These are phyloP conservation scores for Macrostomum lignano DNA, from an alignment of 1,140 invertebrate species.

Conservation along the genomic window DNA sequence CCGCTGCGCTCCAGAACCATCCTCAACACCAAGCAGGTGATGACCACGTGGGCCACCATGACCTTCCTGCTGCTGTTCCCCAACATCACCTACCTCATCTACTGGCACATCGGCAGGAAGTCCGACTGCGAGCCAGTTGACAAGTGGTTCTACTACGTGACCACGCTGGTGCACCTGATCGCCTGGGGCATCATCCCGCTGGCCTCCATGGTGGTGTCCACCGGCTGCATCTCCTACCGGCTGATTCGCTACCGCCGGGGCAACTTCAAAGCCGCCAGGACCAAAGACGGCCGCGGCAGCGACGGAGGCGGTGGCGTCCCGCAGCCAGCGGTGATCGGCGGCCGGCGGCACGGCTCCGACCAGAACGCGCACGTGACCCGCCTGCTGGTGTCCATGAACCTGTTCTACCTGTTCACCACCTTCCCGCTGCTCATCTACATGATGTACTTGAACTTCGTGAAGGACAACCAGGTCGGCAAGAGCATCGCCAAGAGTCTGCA, in stretches of 20 bases:
- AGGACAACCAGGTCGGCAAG: too few relatives aligned
- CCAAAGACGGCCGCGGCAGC: background rate
- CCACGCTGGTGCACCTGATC: background rate
- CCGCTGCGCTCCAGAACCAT: slow-evolving; percentile 2
- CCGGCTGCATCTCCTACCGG: background rate
- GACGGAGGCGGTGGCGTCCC: background rate
- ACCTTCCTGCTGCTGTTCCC: slow-evolving; percentile 1
- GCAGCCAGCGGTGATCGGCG: background rate
- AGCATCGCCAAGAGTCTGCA: background rate
- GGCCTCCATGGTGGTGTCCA: background rate
- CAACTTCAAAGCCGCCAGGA: background rate
- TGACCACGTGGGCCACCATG: background rate
- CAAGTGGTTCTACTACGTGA: background rate
- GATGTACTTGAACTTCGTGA: background rate
- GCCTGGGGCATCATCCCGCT: slow-evolving; percentile 5
- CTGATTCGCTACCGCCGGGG: background rate
- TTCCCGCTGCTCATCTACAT: background rate
- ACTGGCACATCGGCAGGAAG: background rate
- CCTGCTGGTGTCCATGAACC: background rate
- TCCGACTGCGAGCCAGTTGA: slow-evolving; percentile 2
- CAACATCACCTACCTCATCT: background rate
- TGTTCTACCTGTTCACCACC: background rate
- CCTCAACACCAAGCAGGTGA: background rate
- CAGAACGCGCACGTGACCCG: background rate
- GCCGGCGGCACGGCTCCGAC: background rate